Conservation (phyloP, 1,140 invertebrate species). For the Subanguina moxae region DNA sequence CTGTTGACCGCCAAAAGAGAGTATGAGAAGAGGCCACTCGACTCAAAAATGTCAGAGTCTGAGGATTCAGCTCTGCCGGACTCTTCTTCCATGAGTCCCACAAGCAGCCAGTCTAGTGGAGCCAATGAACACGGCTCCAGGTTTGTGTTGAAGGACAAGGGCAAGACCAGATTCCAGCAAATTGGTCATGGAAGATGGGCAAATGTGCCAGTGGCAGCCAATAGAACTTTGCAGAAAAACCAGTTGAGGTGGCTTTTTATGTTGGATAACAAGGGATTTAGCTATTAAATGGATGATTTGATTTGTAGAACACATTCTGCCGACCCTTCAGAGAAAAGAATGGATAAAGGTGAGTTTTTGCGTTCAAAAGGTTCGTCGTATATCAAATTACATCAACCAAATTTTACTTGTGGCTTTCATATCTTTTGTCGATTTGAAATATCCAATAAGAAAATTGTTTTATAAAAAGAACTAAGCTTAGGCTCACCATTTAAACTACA, state of each 20-base stretch:
- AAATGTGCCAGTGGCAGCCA: neutral
- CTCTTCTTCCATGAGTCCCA: conserved; percentile 12
- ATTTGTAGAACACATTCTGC: neutral
- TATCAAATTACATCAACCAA: too few species aligned
- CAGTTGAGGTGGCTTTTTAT: neutral
- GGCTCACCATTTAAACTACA: too few species aligned
- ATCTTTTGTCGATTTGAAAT: too few species aligned
- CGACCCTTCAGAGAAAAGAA: neutral
- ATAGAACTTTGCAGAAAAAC: neutral
- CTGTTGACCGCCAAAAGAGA: neutral
- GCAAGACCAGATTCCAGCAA: neutral
- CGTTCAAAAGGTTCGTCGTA: neutral
- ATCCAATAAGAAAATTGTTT: too few species aligned
- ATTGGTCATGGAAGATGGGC: neutral
- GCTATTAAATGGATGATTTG: neutral
- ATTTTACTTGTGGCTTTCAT: too few species aligned
- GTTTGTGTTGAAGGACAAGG: neutral
- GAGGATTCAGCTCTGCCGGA: conserved; percentile 23
- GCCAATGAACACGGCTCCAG: conserved; percentile 2
- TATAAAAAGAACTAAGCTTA: too few species aligned
- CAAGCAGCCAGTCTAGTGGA: conserved; percentile 14
- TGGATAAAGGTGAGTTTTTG: neutral
- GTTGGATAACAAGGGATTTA: too few species aligned
- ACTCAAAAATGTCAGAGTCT: conserved; percentile 8
- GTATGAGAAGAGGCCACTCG: neutral